A percentile compares a stretch with the other conserved stretches of the same genome.
These are phyloP conservation scores for Lophochroa leadbeateri DNA, from an alignment of 2,113 vertebrate species.

Conservation along the genomic window DNA sequence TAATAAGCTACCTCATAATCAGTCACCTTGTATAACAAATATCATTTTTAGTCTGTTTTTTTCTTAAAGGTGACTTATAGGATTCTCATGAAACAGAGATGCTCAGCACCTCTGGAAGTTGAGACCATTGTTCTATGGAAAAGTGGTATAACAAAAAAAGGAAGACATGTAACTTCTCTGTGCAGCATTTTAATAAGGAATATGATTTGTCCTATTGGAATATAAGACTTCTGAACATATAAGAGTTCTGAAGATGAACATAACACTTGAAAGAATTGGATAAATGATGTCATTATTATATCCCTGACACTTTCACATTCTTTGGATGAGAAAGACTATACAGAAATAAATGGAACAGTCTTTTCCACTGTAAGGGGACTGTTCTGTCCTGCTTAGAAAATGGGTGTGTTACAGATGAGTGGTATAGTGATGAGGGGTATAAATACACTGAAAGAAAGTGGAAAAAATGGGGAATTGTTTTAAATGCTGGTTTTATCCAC, in stretches of 20 bases:
- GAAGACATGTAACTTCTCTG: neutral
- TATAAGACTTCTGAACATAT: neutral
- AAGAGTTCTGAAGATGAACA: neutral
- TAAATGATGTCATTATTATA: conserved; percentile 11
- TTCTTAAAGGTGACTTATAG: neutral
- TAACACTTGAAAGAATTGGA: neutral
- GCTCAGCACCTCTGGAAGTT: neutral
- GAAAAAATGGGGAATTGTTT: neutral
- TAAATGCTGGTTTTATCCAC: neutral
- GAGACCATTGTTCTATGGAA: neutral
- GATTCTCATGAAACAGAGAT: neutral
- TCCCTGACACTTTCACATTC: neutral
- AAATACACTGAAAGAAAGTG: neutral
- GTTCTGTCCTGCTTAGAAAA: neutral
- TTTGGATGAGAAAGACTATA: neutral
- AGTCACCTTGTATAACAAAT: neutral
- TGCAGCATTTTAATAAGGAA: neutral
- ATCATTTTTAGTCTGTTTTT: neutral
- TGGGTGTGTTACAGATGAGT: neutral
- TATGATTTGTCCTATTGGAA: neutral
- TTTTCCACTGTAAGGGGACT: neutral
- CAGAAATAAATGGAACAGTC: neutral
- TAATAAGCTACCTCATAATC: neutral
- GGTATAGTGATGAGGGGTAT: neutral
- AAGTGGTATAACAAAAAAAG: neutral